These are phyloP conservation scores for Takifugu ocellatus DNA, from an alignment of 2,797 vertebrate genomes.

Conservation along the genomic window DNA sequence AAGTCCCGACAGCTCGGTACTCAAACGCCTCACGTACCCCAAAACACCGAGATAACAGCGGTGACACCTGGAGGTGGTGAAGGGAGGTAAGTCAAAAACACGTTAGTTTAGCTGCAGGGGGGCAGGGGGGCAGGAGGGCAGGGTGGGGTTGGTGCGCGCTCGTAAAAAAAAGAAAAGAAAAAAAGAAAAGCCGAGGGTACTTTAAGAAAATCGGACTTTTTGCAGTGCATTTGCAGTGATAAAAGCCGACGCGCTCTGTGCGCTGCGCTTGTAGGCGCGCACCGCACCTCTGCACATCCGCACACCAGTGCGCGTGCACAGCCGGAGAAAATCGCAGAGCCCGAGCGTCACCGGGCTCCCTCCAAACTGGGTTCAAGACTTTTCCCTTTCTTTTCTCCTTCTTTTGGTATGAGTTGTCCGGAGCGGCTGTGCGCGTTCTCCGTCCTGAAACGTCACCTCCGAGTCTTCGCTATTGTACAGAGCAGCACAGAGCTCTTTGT, in stretches of 20 bases:
- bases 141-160: no score
- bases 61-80: conserved; percentile 1
- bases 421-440: conserved; percentile 8
- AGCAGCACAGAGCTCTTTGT: conserved; percentile 57
- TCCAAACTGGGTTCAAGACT: conserved; percentile 46
- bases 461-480: conserved; percentile 46
- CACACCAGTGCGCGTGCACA: conserved; percentile 44
- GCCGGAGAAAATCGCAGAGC: conserved; percentile 48
- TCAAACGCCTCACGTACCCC: conserved; percentile 21
- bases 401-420: conserved; percentile 21
- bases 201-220: no score
- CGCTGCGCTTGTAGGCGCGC: conserved; percentile 30
- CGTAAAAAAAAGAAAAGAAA: no score
- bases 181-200: no score
- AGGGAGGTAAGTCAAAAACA: neutral
- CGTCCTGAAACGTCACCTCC: conserved; percentile 13
- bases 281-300: conserved; percentile 25
- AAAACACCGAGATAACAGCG: neutral
- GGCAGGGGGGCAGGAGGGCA: no score
- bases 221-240: no score
- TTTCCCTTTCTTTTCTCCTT: no score
- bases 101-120: no score
- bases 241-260: neutral
- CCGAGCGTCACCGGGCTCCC: conserved; percentile 56
- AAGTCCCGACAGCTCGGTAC: conserved; percentile 39